Conservation (phyloP, 2,888 invertebrate species). For the Hipparchia semele region DNA sequence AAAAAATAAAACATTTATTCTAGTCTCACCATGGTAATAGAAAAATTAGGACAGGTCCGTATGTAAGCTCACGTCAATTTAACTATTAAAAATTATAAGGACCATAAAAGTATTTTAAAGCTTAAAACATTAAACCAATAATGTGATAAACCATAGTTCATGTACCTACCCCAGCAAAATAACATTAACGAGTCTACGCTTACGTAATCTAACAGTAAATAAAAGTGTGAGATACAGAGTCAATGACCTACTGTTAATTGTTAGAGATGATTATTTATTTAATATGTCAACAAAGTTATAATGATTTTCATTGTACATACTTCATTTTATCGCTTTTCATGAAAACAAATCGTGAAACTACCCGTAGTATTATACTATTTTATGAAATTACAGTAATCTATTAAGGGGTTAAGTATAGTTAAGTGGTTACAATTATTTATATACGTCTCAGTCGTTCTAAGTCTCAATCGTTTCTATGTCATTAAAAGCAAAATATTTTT, state of each 20-base stretch:
- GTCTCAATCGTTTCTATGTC: not conserved
- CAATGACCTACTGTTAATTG: not conserved
- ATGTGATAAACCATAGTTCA: not conserved
- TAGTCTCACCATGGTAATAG: not conserved
- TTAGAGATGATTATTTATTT: not conserved
- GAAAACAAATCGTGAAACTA: no score
- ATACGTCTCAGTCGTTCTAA: not conserved
- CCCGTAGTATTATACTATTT: no score
- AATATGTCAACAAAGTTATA: not conserved
- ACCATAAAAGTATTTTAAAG: not conserved
- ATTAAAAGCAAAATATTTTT: not conserved
- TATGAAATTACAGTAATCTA: not conserved
- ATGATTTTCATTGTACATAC: no score
- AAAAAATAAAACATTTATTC: not conserved
- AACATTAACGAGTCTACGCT: not conserved
- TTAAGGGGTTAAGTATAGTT: not conserved
- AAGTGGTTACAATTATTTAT: not conserved
- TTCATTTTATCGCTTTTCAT: no score
- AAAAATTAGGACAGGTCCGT: not conserved
- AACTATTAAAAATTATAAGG: not conserved
- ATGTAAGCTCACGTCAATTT: not conserved
- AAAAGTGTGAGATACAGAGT: not conserved
- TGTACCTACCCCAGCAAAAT: no score
- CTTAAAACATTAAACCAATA: not conserved
- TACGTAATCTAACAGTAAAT: slow-evolving; percentile 7